A percentile compares a stretch with the other conserved stretches of the same genome.
Conservation (phyloP, 2,888 invertebrate species). For the Mallateleia sp. region DNA sequence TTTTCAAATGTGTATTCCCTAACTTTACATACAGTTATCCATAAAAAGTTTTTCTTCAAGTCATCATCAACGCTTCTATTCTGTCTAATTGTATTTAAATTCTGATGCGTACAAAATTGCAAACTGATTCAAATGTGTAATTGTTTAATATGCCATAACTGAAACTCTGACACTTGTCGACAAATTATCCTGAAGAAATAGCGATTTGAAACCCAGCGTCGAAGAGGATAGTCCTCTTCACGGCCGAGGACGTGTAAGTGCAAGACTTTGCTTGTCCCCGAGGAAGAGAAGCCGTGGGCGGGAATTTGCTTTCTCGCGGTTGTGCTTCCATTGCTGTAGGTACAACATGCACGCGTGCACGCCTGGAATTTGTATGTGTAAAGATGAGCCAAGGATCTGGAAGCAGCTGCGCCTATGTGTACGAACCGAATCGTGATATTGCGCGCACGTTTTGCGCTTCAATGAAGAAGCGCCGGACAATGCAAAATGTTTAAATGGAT, state of each 20-base stretch:
- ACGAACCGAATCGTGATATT: slow-evolving; percentile 74
- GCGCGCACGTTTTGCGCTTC: slow-evolving; percentile 67
- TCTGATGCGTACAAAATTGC: too few relatives aligned
- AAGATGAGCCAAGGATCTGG: slow-evolving; percentile 70
- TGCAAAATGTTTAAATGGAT: slow-evolving; percentile 62
- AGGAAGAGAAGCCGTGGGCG: slow-evolving; percentile 75
- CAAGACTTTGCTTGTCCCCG: slow-evolving; percentile 55
- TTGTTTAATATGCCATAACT: too few relatives aligned
- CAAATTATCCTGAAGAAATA: slow-evolving; percentile 80
- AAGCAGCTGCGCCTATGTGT: slow-evolving; percentile 65
- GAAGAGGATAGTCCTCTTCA: slow-evolving; percentile 48
- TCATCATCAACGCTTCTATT: too few relatives aligned
- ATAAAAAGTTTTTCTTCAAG: too few relatives aligned
- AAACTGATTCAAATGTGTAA: too few relatives aligned
- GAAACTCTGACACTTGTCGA: slow-evolving; percentile 11
- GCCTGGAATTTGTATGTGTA: slow-evolving; percentile 73
- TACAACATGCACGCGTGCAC: slow-evolving; percentile 75
- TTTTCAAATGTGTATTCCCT: too few relatives aligned
- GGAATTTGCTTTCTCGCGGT: slow-evolving; percentile 79
- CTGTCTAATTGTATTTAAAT: too few relatives aligned
- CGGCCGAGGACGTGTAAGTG: slow-evolving; percentile 61
- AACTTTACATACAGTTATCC: too few relatives aligned
- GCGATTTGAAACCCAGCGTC: slow-evolving; percentile 44
- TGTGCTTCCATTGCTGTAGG: slow-evolving; percentile 79
- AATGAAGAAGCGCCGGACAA: slow-evolving; percentile 52